phyloP scores from a whole-genome alignment of 2,888 invertebrate species.

The Lasioglossum marginatum region DNA sequence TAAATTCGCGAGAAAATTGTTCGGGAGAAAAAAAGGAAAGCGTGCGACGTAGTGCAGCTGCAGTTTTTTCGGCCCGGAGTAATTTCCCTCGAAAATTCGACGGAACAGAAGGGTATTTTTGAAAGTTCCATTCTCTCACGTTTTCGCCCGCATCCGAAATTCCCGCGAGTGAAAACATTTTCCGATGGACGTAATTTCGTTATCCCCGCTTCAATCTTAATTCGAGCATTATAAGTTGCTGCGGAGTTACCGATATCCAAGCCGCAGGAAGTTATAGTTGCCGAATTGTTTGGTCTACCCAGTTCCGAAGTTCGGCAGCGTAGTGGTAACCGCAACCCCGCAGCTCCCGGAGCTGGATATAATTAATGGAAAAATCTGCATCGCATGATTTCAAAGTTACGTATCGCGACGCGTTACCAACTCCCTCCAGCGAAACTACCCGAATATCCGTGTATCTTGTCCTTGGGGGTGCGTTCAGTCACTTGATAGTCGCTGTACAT shows the following conservation, averaged over 20 bases:
- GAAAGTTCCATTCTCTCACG: background rate
- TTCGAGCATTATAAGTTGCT: constrained; percentile 45
- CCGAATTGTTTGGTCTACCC: constrained; percentile 37
- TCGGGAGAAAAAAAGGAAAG: background rate
- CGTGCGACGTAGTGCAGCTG: background rate
- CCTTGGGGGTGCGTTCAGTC: background rate
- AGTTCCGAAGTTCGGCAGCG: constrained; percentile 48
- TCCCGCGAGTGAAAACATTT: background rate
- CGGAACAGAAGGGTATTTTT: background rate
- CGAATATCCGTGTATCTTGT: background rate
- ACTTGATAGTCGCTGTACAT: background rate
- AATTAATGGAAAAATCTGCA: constrained; percentile 53
- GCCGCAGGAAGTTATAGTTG: constrained; percentile 48
- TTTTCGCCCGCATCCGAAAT: background rate
- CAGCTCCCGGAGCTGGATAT: constrained; percentile 28
- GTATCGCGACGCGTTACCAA: constrained; percentile 11
- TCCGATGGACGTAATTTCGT: constrained; percentile 26
- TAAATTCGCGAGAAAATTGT: background rate
- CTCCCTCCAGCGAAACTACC: background rate
- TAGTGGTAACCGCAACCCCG: constrained; percentile 38
- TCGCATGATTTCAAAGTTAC: constrained; percentile 43
- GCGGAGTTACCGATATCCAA: constrained; percentile 53
- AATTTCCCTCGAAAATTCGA: background rate
- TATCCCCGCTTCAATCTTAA: constrained; percentile 47
- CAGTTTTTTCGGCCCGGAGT: background rate